Base-by-base conservation (phyloP, 2,888 invertebrate genomes). In the Marasmarcha lunaedactyla region DNA sequence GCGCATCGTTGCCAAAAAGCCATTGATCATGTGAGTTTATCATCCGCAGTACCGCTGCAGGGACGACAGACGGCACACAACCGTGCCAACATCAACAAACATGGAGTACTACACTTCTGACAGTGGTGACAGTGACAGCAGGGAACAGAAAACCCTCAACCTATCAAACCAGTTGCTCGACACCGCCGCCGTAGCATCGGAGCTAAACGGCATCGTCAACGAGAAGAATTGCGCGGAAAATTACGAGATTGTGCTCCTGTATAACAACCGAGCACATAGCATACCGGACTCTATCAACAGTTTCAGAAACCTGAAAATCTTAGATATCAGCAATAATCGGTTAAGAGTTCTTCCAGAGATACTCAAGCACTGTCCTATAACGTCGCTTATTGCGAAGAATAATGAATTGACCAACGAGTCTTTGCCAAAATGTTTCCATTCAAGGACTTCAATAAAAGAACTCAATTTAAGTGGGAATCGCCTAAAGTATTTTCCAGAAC, bases 391-490 rank as follows among this genome's bases (percentile, higher is more conserved):
- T 43, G 93, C 93, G 1, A 94, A 95, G 78, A 96, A 97, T 70
- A 98, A 98, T 72, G 81, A 87, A 42, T 77, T 99, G 35, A 89
- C 88, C 1, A 92, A 93, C 57, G 89, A 90, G 45, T 91, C 93
- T n/a, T 76, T 98, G 50, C 96, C 97, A 2, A 97, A 97, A 72
- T 88, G 90, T 41, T 90, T 98, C 57, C 74, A 81, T 20, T 79
- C 89, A 43, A 78, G 86, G 15, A 79, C 71, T 43, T 79, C 85
- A 1, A 76, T 98, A 14, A 89, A 90, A 57, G 95, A 95, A 63
- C 71, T 98, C n/a, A 98, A 98, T 79, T 83, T 98, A 26, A 96
- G 96, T 72, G 98, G 98, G 6, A 99, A 99, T 71, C 83, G 87
- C 44, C 74, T 98, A 39, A 88, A 87, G 15, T 83, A 86, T 37